Evolutionary conservation across 2,888 invertebrate genomes (phyloP), one percentile per base, ranked within the genome.

Genomic region (Metalampra italica): DNA sequence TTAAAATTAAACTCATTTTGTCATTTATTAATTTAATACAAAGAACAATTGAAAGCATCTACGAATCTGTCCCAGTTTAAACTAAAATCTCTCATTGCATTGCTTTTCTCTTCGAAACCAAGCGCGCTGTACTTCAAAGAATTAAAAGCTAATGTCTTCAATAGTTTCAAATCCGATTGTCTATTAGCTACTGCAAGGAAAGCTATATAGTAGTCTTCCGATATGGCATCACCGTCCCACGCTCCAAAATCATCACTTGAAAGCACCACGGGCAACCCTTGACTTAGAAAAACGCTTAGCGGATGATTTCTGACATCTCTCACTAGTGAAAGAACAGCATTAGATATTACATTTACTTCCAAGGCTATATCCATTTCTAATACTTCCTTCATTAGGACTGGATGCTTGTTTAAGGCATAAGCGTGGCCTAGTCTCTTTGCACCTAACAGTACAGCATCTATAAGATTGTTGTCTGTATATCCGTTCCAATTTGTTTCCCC

Each of bases 401-500:
- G 96, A 75, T 96, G 96, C 68, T 95, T 95, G 0, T 90, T 69
- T 30, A 95, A 66, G 0, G 94, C 94, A 57, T 92, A 96, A 3
- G 93, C 96, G 57, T 96, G 96, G 0, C 96, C 96, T 50, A 96
- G 92, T 42, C 96, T 90, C 60, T 93, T 93, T 0, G 94, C 90
- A 43, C 94, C 94, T 40, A 96, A 75, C 34, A 96, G 72, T 32
- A 96, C 82, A 0, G 96, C 96, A 65, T 96, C 96, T 12, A 95
- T 77, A 7, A 96, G 75, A 72, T 96, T 96, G 50, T 92, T 91
- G 68, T 96, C 96, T 0, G 92, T 91, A n/a, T 85, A 82, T 14
- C 92, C 94, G 64, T 85, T 91, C 94, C 94, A 94, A 68, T 94
- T 92, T 0, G 96, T 95, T 78, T 96, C 96, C 0, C 95, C 96